Evolutionary conservation across 37 sponge, comb jelly and placozoan genomes (phyloP), one percentile per base, ranked within the genome.

Genomic region (Eunapius fragilis): DNA sequence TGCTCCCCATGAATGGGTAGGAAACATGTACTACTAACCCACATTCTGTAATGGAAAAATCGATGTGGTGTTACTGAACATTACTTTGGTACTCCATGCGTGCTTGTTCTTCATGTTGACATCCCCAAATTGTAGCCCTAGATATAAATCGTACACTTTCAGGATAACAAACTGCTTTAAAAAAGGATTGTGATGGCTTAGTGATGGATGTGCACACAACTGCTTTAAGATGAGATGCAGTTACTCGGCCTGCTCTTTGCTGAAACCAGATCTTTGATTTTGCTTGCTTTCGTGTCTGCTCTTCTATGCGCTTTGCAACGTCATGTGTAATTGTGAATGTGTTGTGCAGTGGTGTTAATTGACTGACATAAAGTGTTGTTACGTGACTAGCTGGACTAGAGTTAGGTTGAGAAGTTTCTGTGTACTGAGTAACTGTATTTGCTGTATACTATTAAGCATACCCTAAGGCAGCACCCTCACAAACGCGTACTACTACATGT

Each of bases 181-280:
- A 31, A n/a, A 91, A 73, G 25, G 87, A 86, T 67, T 38, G 38
- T 3, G 91, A 91, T 71, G 86, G 87, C 78, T 75, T 70, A 58
- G 79, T 25, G 26, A 36, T 37, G 71, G 80, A 69, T 50, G 86
- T 86, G 33, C 75, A 31, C 27, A 50, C 74, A 38, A 82, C 90
- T 73, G 85, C 74, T 49, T 86, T 90, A 26, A 91, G 25, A 34
- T 47, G 33, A 27, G 91, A 91, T 67, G 87, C 91, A 34, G 86
- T 91, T 19, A 91, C 87, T 19, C 82, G 82, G 24, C 91, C 91
- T 19, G 91, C 83, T 45, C 91, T 34, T 69, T 91, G 87, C 34
- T 86, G 87, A 67, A 87, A 91, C 91, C 91, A 91, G 1, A 86
- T 22, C 24, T 67, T 80, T 26, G 78, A 77, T 14, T 12, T 25